Evolutionary conservation across 2,113 vertebrate genomes (phyloP).

Genomic region (Dascyllus trimaculatus): DNA sequence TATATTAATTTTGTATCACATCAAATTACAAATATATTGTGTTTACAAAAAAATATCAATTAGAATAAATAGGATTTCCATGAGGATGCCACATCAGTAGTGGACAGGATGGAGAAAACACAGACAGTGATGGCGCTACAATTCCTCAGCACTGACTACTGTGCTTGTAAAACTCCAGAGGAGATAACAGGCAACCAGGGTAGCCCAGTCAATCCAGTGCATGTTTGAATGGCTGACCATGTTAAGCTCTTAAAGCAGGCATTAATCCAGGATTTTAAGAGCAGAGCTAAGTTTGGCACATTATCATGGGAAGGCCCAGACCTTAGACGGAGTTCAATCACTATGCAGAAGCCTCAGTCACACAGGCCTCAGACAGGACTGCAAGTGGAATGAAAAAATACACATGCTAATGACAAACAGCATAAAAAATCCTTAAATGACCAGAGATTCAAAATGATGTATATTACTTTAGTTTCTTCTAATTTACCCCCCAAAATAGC

Average conservation of each 20-base stretch:
- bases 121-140: slow-evolving; percentile 37
- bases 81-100: neutral
- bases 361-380: slow-evolving; percentile 52
- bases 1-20: neutral
- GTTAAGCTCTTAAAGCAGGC: slow-evolving; percentile 83
- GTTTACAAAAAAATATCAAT: neutral
- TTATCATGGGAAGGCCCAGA: slow-evolving; percentile 79
- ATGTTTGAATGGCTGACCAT: slow-evolving; percentile 82
- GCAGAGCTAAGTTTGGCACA: slow-evolving; percentile 74
- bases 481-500: neutral
- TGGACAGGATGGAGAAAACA: slow-evolving; percentile 22
- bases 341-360: slow-evolving; percentile 72
- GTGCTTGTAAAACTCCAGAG: slow-evolving; percentile 71
- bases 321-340: slow-evolving; percentile 69
- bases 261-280: slow-evolving; percentile 85
- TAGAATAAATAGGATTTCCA: neutral
- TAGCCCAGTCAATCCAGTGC: slow-evolving; percentile 73
- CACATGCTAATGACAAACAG: neutral
- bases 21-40: neutral
- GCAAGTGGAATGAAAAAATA: slow-evolving; percentile 14
- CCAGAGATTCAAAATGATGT: neutral
- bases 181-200: slow-evolving; percentile 73
- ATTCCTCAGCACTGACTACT: slow-evolving; percentile 36
- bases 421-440: slow-evolving; percentile 3
- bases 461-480: slow-evolving; percentile 2